Evolutionary conservation across 2,113 vertebrate genomes (phyloP).

Genomic region (Chelonoidis abingdonii): DNA sequence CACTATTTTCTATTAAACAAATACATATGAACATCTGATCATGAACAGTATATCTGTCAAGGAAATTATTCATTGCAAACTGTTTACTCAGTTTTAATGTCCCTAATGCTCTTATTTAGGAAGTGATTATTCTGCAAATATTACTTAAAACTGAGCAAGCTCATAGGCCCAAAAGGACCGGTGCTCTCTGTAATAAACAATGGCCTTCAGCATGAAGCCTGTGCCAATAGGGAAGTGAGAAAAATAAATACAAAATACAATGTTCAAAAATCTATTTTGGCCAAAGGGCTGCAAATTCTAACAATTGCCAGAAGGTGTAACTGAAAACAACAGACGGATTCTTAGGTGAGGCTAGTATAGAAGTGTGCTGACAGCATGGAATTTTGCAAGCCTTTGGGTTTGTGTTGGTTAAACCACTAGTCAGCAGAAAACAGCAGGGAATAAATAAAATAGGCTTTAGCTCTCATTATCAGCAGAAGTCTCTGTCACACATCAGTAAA

Average conservation of each 20-base stretch:
- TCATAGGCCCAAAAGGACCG: neutral
- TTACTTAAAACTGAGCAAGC: neutral
- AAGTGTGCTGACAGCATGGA: neutral
- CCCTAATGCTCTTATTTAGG: neutral
- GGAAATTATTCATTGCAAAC: neutral
- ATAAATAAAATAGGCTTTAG: neutral
- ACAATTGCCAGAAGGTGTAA: neutral
- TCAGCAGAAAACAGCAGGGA: neutral
- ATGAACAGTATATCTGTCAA: neutral
- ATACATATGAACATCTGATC: neutral
- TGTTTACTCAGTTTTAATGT: neutral
- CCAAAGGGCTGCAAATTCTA: neutral
- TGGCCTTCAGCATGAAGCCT: neutral
- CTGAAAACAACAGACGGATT: neutral
- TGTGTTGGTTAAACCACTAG: neutral
- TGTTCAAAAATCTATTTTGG: neutral
- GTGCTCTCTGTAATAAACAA: neutral
- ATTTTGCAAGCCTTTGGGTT: neutral
- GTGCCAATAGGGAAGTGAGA: neutral
- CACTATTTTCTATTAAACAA: neutral
- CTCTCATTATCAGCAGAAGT: neutral
- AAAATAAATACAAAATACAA: neutral
- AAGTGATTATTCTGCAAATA: accelerated
- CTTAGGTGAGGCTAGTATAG: neutral
- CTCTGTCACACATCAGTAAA: neutral